Evolutionary conservation across 2,888 invertebrate genomes (phyloP), one percentile per base, ranked within the genome.

Genomic region (Drosophila lacicola): DNA sequence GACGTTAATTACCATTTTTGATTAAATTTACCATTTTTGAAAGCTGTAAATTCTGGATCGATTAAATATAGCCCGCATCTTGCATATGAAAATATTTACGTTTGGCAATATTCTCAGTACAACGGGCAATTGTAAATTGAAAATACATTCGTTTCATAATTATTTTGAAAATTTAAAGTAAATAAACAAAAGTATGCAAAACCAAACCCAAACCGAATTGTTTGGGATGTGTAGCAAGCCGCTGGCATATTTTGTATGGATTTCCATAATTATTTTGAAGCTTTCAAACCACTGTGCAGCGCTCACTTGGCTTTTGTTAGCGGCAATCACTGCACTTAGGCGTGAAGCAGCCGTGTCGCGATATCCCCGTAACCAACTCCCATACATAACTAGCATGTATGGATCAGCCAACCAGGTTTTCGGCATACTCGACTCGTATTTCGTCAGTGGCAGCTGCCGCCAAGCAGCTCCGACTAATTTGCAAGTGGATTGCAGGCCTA

Each of bases 401-500:
- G 13, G 17, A 57, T 71, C 45, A 50, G 21, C 37, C 49, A 39
- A 56, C 37, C 37, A 46, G 67, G 64, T 70, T 65, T 66, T 71
- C 60, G 63, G 67, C 45, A 54, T 51, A 53, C 42, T 60, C 46
- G 17, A 34, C 54, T 54, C 34, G 73, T 51, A 61, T 73, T 73
- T 75, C 73, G 64, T 70, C 69, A 62, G 75, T 39, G 53, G 75
- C 68, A 65, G 71, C 63, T 72, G 75, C 56, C 25, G 70, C 69
- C 69, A 54, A 66, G 64, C 69, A 64, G 56, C 60, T 70, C 63
- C 67, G 62, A 66, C 74, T 85, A 82, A 85, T 88, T 86, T 88
- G 83, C 88, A 80, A 88, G 70, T 76, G 78, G 78, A 76, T 84
- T 78, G 76, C 75, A 86, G 71, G 68, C 69, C 73, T 62, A 67